Percentiles rank a stretch among this genome's conserved stretches.
Conservation (phyloP, 2,888 invertebrate species). For the Subacronicta megacephala region DNA sequence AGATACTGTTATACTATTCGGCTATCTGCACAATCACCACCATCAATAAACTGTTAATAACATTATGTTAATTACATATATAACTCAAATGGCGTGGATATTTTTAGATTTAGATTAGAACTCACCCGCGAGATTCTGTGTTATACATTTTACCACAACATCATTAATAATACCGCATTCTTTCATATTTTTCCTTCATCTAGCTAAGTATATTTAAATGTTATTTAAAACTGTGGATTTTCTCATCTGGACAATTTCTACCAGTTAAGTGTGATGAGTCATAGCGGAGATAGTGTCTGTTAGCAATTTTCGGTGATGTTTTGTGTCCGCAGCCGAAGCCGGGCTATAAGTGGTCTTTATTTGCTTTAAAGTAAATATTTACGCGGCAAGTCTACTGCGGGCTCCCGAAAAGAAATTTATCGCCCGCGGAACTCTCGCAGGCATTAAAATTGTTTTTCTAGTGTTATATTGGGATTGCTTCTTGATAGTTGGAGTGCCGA, state of each 20-base stretch:
- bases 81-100: slow-evolving; percentile 20
- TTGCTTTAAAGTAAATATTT: slow-evolving; percentile 42
- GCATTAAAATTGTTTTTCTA: slow-evolving; percentile 29
- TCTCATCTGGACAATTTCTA: slow-evolving; percentile 10
- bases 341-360: slow-evolving; percentile 10
- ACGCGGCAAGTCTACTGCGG: slow-evolving; percentile 15
- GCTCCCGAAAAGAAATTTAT: slow-evolving; percentile 33
- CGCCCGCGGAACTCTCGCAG: slow-evolving; percentile 15
- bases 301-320: neutral
- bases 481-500: slow-evolving; percentile 30
- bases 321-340: neutral
- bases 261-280: neutral
- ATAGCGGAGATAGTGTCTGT: neutral
- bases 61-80: slow-evolving; percentile 9
- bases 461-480: slow-evolving; percentile 36
- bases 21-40: too few species aligned
- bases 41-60: too few species aligned
- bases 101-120: slow-evolving; percentile 24
- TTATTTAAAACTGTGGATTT: neutral
- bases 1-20: too few species aligned
- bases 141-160: slow-evolving; percentile 23
- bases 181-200: neutral
- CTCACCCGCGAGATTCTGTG: slow-evolving; percentile 21
- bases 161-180: slow-evolving; percentile 22
- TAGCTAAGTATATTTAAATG: neutral